phyloP scores from a whole-genome alignment of 1,140 invertebrate genomes.

The Aphelenchoides fujianensis region DNA sequence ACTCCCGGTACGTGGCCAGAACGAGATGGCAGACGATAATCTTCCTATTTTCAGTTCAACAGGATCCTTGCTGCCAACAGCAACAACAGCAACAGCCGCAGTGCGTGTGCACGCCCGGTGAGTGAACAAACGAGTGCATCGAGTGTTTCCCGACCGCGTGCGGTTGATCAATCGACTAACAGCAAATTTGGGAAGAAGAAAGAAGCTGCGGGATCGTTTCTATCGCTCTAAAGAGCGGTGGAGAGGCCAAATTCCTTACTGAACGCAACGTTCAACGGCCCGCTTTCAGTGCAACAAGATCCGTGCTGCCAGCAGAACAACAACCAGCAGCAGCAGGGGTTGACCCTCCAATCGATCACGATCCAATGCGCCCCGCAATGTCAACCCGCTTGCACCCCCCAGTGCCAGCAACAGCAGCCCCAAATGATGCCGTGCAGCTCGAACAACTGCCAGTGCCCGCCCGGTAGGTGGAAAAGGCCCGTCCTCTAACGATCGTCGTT shows the following conservation, averaged over 20 bases:
- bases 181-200: neutral
- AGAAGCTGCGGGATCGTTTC: too few species aligned
- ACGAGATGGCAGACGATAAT: too few species aligned
- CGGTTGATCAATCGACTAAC: neutral
- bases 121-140: too few species aligned
- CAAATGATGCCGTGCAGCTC: conserved; percentile 6
- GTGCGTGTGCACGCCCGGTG: conserved; percentile 12
- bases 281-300: conserved; percentile 17
- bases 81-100: conserved; percentile 12
- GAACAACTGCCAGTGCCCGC: conserved; percentile 13
- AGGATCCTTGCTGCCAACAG: conserved; percentile 18
- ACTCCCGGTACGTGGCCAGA: neutral
- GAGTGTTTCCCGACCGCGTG: too few species aligned
- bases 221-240: too few species aligned
- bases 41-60: neutral
- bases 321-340: conserved; percentile 9
- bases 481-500: neutral
- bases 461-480: neutral
- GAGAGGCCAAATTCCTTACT: too few species aligned
- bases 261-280: too few species aligned
- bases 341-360: conserved; percentile 24
- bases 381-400: neutral
- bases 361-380: conserved; percentile 17
- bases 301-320: conserved; percentile 8
- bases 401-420: too few species aligned